Evolutionary conservation across 2,113 vertebrate genomes (phyloP).

Genomic region (Campylorhamphus procurvoides): DNA sequence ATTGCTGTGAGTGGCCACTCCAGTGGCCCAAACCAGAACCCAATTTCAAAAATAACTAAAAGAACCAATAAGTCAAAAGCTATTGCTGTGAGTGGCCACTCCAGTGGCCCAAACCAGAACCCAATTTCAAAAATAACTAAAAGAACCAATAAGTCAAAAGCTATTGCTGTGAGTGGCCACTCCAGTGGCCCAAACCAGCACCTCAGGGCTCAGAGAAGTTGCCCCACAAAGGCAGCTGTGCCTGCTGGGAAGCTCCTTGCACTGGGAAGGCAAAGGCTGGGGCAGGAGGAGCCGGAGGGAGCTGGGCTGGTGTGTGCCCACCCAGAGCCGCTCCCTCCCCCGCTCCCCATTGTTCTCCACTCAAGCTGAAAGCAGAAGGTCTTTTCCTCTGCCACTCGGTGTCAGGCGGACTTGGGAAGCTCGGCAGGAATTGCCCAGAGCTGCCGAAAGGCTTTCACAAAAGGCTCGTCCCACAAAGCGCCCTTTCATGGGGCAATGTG

Average conservation of each 20-base stretch:
- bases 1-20: no score
- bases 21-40: background rate
- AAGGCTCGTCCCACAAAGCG: constrained; percentile 79
- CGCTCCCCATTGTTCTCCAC: constrained; percentile 74
- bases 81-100: no score
- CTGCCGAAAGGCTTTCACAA: constrained; percentile 77
- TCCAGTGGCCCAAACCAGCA: background rate
- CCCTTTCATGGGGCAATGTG: constrained; percentile 75
- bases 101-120: no score
- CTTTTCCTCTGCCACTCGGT: constrained; percentile 67
- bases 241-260: constrained; percentile 60
- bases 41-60: no score
- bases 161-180: background rate
- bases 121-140: no score
- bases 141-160: background rate
- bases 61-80: no score
- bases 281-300: constrained; percentile 51
- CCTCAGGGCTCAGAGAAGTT: constrained; percentile 27
- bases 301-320: constrained; percentile 61
- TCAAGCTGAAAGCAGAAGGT: constrained; percentile 79
- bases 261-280: constrained; percentile 83
- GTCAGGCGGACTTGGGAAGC: constrained; percentile 75
- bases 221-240: constrained; percentile 49
- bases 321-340: constrained; percentile 52
- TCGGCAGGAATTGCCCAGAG: constrained; percentile 73